phyloP scores from a whole-genome alignment of 2,888 invertebrate genomes.

The Tanaodytes sp. region DNA sequence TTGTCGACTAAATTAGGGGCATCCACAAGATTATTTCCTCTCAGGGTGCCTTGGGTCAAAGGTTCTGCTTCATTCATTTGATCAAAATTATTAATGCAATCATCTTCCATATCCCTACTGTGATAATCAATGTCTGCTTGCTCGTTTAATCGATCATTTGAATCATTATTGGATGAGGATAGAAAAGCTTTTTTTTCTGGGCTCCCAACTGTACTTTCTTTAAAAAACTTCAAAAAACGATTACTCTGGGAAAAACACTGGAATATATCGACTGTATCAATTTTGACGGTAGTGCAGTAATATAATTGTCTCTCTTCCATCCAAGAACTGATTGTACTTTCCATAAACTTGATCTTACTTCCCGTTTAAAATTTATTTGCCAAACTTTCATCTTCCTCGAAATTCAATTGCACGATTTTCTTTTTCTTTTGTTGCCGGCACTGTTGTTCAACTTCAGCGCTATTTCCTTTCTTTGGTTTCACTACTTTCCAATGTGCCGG shows the following conservation, averaged over 20 bases:
- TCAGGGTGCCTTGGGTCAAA: constrained; percentile 59
- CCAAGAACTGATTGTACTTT: constrained; percentile 29
- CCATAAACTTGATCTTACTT: constrained; percentile 3
- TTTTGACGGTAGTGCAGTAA: no score
- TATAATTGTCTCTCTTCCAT: constrained; percentile 9
- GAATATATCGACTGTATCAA: no score
- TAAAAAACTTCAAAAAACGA: no score
- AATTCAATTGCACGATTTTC: constrained; percentile 53
- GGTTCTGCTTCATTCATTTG: constrained; percentile 1
- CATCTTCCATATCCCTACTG: constrained; percentile 24
- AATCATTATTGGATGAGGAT: constrained; percentile 62
- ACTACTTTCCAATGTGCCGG: constrained; percentile 88
- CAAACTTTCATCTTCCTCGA: constrained; percentile 1
- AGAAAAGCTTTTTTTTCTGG: no score
- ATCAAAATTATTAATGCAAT: constrained; percentile 39
- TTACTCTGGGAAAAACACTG: neutral
- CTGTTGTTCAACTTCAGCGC: constrained; percentile 52
- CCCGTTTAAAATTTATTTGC: neutral
- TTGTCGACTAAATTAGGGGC: constrained; percentile 80
- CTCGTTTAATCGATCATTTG: constrained; percentile 75
- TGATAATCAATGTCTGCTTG: constrained; percentile 65
- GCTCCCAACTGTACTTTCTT: no score
- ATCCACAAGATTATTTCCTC: constrained; percentile 78
- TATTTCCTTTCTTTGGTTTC: constrained; percentile 1
- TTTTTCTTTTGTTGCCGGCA: constrained; percentile 44